phyloP scores from a whole-genome alignment of 2,113 vertebrate species.

The Bettongia penicillata region DNA sequence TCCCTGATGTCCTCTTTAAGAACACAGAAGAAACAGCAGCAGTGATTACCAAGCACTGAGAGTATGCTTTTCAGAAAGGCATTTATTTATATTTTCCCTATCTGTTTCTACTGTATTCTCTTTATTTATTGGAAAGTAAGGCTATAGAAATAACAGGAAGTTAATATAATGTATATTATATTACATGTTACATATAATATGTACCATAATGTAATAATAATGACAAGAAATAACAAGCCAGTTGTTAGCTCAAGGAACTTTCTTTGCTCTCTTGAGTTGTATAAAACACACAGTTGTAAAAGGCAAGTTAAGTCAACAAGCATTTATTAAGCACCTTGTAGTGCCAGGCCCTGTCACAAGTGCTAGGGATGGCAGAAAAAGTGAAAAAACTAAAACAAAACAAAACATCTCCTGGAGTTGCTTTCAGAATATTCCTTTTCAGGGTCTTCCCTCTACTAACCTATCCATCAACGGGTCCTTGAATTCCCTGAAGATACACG shows the following conservation, averaged over 20 bases:
- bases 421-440: not conserved
- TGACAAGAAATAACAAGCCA: not conserved
- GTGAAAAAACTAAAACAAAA: not conserved
- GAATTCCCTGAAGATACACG: not conserved
- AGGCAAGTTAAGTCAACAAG: not conserved
- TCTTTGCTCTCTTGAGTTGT: not conserved
- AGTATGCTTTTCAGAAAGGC: not conserved
- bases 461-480: rapidly evolving
- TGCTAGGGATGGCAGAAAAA: not conserved
- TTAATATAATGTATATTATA: too few species aligned
- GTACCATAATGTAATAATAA: too few species aligned
- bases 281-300: not conserved
- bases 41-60: not conserved
- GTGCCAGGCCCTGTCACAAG: not conserved
- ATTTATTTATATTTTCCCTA: not conserved
- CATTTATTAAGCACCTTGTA: rapidly evolving
- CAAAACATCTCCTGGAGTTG: not conserved
- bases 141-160: not conserved
- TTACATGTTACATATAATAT: too few species aligned
- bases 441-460: rapidly evolving
- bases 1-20: too few species aligned
- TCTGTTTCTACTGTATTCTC: rapidly evolving
- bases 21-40: too few species aligned
- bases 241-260: not conserved
- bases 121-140: too few species aligned